Evolutionary conservation across 2,888 invertebrate genomes (phyloP).

Genomic region (Cloeon dipterum): DNA sequence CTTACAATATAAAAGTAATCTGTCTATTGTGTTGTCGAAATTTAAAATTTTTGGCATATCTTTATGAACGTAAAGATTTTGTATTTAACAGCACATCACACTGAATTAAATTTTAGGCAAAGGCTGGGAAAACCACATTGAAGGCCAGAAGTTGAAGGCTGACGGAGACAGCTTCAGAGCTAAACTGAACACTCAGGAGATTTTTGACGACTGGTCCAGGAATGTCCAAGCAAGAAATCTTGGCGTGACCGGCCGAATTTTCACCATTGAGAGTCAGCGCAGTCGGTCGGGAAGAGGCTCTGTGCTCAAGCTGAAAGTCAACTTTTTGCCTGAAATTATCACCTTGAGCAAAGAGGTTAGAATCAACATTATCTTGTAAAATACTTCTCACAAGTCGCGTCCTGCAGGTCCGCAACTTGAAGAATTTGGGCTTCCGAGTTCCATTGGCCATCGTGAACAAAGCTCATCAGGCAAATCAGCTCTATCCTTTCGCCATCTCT

Average conservation of each 20-base stretch:
- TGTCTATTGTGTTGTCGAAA: neutral
- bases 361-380: no score
- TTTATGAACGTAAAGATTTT: neutral
- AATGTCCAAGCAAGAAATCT: conserved; percentile 85
- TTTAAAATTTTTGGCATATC: neutral
- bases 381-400: no score
- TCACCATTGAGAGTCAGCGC: conserved; percentile 51
- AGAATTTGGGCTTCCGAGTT: conserved; percentile 87
- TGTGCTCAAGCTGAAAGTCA: conserved; percentile 67
- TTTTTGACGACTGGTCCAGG: conserved; percentile 95
- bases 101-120: conserved; percentile 32
- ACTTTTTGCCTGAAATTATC: conserved; percentile 95
- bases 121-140: conserved; percentile 98
- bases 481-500: conserved; percentile 97
- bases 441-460: conserved; percentile 96
- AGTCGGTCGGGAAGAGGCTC: conserved; percentile 56
- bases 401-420: conserved; percentile 56
- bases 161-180: conserved; percentile 95
- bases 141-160: conserved; percentile 90
- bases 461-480: conserved; percentile 94
- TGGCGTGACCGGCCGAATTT: conserved; percentile 84
- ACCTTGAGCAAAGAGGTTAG: conserved; percentile 86
- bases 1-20: no score
- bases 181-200: conserved; percentile 88
- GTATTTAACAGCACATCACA: neutral